Base-by-base conservation (phyloP, 2,888 invertebrate species). In the Tupiocoris notatus region DNA sequence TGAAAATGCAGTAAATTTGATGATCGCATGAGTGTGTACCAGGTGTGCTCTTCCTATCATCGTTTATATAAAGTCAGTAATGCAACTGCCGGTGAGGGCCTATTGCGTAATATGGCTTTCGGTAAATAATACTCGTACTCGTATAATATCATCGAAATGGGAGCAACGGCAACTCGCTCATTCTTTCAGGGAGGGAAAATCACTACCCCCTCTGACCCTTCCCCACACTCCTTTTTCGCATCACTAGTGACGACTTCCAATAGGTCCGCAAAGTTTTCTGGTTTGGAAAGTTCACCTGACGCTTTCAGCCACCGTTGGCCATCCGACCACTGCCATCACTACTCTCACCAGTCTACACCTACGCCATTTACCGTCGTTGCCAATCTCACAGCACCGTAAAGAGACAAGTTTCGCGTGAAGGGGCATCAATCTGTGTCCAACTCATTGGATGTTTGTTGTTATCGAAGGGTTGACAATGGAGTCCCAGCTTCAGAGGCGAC, bases 351-450 rank as follows among this genome's bases (percentile, higher is more conserved):
- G 59, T 59, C 20, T 59, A n/a, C 20, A 17, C 59, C 20, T 59
- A 3, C 59, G n/a, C 20, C 59, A 59, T 9, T 20, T n/a, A 17
- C 20, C 6, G 20, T 59, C n/a, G 7, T n/a, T 18, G n/a, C 59
- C 59, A 54, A 54, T 59, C n/a, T 59, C 59, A n/a, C 59, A 59
- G 59, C 59, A 59, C n/a, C 12, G n/a, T 39, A 39, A 39, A 59
- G n/a, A 59, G 59, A 59, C 59, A 59, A 59, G 59, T 59, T 59
- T 20, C n/a, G 59, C n/a, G n/a, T 59, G 20, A 59, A 59, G 59
- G 59, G 59, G 23, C 68, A 68, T 68, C 68, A 68, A 68, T 68
- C 68, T 68, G 68, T 59, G 68, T 68, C 68, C 59, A 59, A 68
- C 58, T 68, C 68, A 58, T 24, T 59, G 58, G 68, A 59, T 57